phyloP scores from a whole-genome alignment of 1,140 invertebrate genomes.

The Phenacoccus solenopsis region DNA sequence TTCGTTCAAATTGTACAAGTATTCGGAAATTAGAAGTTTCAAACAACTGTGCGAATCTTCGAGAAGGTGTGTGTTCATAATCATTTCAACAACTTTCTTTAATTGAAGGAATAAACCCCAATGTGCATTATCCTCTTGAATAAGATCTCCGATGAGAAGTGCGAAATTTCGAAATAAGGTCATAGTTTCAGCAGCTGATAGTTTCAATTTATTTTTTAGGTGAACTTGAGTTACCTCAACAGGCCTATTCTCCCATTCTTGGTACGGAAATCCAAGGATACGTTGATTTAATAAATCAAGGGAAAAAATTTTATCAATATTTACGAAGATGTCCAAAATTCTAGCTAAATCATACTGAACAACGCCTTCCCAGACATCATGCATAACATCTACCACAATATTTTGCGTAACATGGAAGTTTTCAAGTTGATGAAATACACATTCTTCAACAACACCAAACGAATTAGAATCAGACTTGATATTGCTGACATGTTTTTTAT shows the following conservation, averaged over 20 bases:
- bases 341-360: background rate
- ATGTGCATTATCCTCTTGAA: no score
- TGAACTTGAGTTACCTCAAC: background rate
- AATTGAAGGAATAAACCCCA: no score
- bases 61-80: no score
- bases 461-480: background rate
- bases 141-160: no score
- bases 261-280: background rate
- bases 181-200: no score
- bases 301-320: background rate
- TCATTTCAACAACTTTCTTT: no score
- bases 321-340: background rate
- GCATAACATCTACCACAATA: slow-evolving; percentile 31
- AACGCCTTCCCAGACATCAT: slow-evolving; percentile 38
- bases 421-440: slow-evolving; percentile 23
- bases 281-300: slow-evolving; percentile 6
- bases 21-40: no score
- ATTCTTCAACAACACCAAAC: slow-evolving; percentile 24
- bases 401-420: slow-evolving; percentile 9
- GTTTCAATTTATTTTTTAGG: no score
- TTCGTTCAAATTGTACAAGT: no score
- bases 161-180: no score
- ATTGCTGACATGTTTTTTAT: slow-evolving; percentile 22
- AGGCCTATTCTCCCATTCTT: background rate
- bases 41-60: no score